Evolutionary conservation across 2,888 invertebrate species (phyloP).

Genomic region (Acanthacorydalis orientalis): DNA sequence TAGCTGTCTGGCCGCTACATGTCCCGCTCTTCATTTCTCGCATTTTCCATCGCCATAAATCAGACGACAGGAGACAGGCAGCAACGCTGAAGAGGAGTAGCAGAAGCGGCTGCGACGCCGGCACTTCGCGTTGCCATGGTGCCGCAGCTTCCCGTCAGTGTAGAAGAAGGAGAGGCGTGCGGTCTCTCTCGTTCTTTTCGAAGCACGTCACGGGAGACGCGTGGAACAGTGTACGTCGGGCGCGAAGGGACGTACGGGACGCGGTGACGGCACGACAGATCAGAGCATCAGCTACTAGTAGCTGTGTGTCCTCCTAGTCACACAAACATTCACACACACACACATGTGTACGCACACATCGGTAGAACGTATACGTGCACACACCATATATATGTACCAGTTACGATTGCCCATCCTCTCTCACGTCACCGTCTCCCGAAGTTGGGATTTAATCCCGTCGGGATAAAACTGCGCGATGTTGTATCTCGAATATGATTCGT

Average conservation of each 20-base stretch:
- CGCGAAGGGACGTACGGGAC: too few species aligned
- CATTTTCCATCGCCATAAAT: constrained; percentile 33
- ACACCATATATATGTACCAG: too few species aligned
- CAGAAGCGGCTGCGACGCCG: constrained; percentile 16
- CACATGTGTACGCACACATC: too few species aligned
- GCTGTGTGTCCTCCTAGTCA: too few species aligned
- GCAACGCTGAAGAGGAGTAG: constrained; percentile 14
- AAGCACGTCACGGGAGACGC: background rate
- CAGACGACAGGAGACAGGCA: constrained; percentile 31
- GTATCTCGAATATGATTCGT: too few species aligned
- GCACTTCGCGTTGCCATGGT: constrained; percentile 27
- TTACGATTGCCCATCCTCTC: too few species aligned
- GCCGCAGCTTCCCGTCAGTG: constrained; percentile 27
- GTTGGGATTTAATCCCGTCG: constrained; percentile 28
- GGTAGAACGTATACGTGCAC: too few species aligned
- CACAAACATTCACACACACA: too few species aligned
- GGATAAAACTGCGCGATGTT: constrained; percentile 7
- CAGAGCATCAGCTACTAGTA: too few species aligned
- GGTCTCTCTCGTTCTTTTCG: background rate
- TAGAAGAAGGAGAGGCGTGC: background rate
- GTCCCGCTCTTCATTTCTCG: constrained; percentile 33
- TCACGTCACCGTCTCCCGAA: background rate
- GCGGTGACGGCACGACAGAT: too few species aligned
- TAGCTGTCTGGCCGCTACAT: constrained; percentile 4
- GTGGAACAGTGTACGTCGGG: background rate